Evolutionary conservation across 1,140 invertebrate species (phyloP), one percentile per base, ranked within the genome.

Genomic region (Pseudomyrmex cubaensis): DNA sequence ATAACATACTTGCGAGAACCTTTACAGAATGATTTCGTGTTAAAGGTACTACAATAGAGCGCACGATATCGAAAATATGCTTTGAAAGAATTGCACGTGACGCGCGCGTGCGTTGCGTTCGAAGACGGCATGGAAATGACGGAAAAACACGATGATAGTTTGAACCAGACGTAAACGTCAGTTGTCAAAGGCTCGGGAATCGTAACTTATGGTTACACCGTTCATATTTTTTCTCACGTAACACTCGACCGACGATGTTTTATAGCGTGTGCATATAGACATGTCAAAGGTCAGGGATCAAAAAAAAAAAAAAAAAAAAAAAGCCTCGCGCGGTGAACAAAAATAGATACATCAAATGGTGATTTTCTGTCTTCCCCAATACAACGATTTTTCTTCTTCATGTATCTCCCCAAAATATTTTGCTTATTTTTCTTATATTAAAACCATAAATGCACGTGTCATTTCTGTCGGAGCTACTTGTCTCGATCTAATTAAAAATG

Each of bases 121-220:
- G 44, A 74, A 17, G 72, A 20, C 17, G 35, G 17, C 13, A 12
- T 15, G 72, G 20, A 63, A 75, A 25, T 75, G 57, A 63, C 20
- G 57, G 54, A 25, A 63, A 75, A 75, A 62, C 17, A 15, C 20
- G 72, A 35, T 35, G 35, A 13, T 44, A 62, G 72, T 72, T 72
- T 72, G 52, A 72, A 56, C 72, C 57, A 62, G 44, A 48, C 57
- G 72, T 63, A 75, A 75, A 75, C 57, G 57, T 75, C 72, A 63
- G 57, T 75, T 75, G 57, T 75, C 57, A 75, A 75, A 74, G 44
- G 44, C 72, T 8, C 22, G 13, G 17, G 54, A 13, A 25, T 20
- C 54, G 70, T 73, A 59, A 74, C 72, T 74, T 74, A 62, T 52
- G 9, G 44, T 62, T 74, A 61, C 44, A 9, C 44, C 72, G 44